Evolutionary conservation across 2,888 invertebrate species (phyloP), one percentile per base, ranked within the genome.

Genomic region (Rambutsinella grinnellia): DNA sequence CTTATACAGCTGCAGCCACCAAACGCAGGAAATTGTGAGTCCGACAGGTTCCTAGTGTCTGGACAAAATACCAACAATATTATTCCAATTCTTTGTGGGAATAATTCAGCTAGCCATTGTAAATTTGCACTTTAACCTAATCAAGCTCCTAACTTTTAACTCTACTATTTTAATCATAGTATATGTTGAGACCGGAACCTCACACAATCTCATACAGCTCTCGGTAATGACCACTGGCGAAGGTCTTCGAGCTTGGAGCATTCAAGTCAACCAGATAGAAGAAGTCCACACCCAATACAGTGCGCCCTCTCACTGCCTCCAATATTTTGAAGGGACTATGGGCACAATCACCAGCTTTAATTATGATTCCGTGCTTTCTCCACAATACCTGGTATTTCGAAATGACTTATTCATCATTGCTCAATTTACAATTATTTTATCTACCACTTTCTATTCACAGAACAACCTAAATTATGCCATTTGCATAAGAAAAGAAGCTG

Each of bases 381-480:
- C 83, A n/a, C 83, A 83, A 65, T 83, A 83, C 54, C 56, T 83
- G 72, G 81, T 82, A 65, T 62, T 58, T 17, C 44, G 36, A 13
- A 36, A n/a, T n/a, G n/a, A n/a, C n/a, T n/a, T n/a, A n/a, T n/a
- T n/a, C n/a, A n/a, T n/a, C n/a, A n/a, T n/a, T n/a, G n/a, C n/a
- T n/a, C n/a, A n/a, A n/a, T n/a, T n/a, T n/a, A n/a, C n/a, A n/a
- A n/a, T 54, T 23, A 27, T 69, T 26, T 17, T 47, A n/a, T 26
- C 23, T 17, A 60, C 36, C 6, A 13, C 46, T 56, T 26, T 56
- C 46, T 51, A 24, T 47, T 47, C 3, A 26, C 85, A 93, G 93
- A 93, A 93, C 84, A 92, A 93, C 85, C 86, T 93, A 2, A 93
- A 93, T 85, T 93, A 93, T 85, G 93, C 91, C 0, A 91, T 93